Percentiles rank a stretch among this genome's conserved stretches.
Evolutionary conservation across 2,888 invertebrate genomes (phyloP).

Genomic region (Pharmacophagus antenor): DNA sequence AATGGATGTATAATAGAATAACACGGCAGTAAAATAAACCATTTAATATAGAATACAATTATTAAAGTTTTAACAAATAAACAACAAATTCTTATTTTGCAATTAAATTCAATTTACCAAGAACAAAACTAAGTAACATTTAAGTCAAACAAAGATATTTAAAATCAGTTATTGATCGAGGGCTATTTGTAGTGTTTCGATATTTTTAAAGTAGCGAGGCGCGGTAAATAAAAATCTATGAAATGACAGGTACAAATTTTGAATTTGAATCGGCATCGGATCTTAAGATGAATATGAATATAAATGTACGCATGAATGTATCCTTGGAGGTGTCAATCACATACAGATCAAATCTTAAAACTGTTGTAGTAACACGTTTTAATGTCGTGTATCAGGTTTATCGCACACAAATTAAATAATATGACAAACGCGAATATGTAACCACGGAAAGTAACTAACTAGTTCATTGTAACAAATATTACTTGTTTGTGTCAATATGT

Average conservation of each 20-base stretch:
- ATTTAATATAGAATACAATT: too few relatives aligned
- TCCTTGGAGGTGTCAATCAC: background rate
- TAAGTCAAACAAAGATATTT: too few relatives aligned
- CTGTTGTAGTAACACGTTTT: background rate
- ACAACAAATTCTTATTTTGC: too few relatives aligned
- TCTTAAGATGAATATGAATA: background rate
- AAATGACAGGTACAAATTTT: background rate
- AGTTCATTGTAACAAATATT: background rate
- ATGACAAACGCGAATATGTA: constrained; percentile 1
- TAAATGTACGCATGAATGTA: background rate
- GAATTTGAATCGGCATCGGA: background rate
- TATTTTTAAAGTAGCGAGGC: too few relatives aligned
- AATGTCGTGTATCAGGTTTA: background rate
- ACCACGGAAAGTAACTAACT: constrained; percentile 12
- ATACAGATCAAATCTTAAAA: background rate
- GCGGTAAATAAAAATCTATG: too few relatives aligned
- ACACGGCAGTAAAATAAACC: background rate
- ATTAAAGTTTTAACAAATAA: too few relatives aligned
- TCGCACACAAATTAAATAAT: constrained; percentile 9
- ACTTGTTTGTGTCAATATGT: background rate
- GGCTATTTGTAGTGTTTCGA: too few relatives aligned
- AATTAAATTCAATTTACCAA: too few relatives aligned
- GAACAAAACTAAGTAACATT: too few relatives aligned
- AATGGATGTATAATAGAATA: background rate
- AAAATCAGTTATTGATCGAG: too few relatives aligned